These are phyloP conservation scores for Drosophila novamexicana DNA, from an alignment of 1,140 invertebrate species.

Conservation along the genomic window DNA sequence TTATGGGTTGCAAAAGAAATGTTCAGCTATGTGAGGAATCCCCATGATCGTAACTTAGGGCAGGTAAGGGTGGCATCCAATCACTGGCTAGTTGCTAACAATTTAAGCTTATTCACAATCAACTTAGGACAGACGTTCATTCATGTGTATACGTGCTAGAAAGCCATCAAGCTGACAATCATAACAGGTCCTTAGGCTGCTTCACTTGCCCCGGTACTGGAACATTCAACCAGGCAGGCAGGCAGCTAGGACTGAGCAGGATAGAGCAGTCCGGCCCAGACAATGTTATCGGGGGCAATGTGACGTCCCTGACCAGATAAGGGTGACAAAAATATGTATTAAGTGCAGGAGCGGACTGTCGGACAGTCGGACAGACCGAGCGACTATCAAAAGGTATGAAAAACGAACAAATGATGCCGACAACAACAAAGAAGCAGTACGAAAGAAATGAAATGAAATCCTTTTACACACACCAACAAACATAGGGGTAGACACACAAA, in stretches of 20 bases:
- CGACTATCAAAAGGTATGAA: constrained; percentile 67
- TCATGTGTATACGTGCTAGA: constrained; percentile 23
- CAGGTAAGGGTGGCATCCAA: constrained; percentile 6
- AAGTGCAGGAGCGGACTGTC: constrained; percentile 53
- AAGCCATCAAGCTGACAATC: constrained; percentile 71
- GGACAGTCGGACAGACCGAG: constrained; percentile 27
- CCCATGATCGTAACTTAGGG: background rate
- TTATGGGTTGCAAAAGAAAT: background rate
- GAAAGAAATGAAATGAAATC: constrained; percentile 77
- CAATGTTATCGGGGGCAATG: constrained; percentile 70
- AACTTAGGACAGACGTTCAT: constrained; percentile 4
- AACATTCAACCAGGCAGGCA: constrained; percentile 22
- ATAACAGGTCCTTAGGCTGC: constrained; percentile 62
- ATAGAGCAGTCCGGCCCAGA: constrained; percentile 21
- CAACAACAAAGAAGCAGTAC: constrained; percentile 41
- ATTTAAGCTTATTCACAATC: constrained; percentile 41
- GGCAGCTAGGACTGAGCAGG: background rate
- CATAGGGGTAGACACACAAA: constrained; percentile 19
- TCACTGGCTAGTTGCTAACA: constrained; percentile 20
- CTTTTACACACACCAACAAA: constrained; percentile 59
- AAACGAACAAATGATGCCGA: constrained; percentile 62
- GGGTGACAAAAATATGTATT: constrained; percentile 82
- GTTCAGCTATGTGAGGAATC: background rate
- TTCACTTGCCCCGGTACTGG: constrained; percentile 16
- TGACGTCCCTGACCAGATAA: constrained; percentile 76